Evolutionary conservation across 2,888 invertebrate genomes (phyloP).

Genomic region (Hemaris fuciformis): DNA sequence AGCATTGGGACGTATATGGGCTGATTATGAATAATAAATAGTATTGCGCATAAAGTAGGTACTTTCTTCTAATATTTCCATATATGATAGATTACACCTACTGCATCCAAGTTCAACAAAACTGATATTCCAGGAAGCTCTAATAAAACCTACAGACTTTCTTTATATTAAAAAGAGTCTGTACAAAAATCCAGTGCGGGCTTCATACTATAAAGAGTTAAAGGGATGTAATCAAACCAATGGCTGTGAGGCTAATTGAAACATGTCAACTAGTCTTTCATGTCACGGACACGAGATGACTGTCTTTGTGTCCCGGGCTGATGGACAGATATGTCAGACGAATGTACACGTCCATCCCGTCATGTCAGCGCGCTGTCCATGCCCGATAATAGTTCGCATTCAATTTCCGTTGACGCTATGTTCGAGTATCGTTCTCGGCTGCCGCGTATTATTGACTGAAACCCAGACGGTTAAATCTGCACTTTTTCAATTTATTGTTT

Average conservation of each 20-base stretch:
- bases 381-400: slow-evolving; percentile 58
- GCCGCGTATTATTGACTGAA: slow-evolving; percentile 46
- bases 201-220: slow-evolving; percentile 19
- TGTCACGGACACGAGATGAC: slow-evolving; percentile 51
- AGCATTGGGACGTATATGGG: too few species aligned
- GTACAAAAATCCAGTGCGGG: not conserved
- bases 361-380: slow-evolving; percentile 48
- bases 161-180: not conserved
- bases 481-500: not conserved
- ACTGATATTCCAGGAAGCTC: not conserved
- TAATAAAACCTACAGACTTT: not conserved
- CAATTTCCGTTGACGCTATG: slow-evolving; percentile 60
- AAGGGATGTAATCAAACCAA: slow-evolving; percentile 17
- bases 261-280: slow-evolving; percentile 51
- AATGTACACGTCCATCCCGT: slow-evolving; percentile 46
- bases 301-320: slow-evolving; percentile 56
- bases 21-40: too few species aligned
- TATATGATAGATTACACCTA: not conserved
- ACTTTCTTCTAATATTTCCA: too few species aligned
- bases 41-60: too few species aligned
- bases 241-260: slow-evolving; percentile 39
- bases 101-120: not conserved
- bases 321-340: slow-evolving; percentile 54
- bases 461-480: slow-evolving; percentile 11
- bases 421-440: slow-evolving; percentile 43